phyloP scores from a whole-genome alignment of 2,888 invertebrate genomes.

The Nymphalis polychloros region DNA sequence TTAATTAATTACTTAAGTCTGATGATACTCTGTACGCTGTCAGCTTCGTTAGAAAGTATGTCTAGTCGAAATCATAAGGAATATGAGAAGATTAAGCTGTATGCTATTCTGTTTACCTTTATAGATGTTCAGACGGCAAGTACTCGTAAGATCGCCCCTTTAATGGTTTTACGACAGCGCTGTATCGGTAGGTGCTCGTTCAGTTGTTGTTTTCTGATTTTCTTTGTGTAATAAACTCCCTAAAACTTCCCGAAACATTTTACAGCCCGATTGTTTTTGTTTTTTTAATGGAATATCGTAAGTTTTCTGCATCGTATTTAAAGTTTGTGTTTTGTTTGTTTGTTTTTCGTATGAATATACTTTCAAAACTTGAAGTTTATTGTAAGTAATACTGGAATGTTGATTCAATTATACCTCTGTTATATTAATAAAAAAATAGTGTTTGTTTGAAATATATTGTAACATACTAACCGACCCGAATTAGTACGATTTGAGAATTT shows the following conservation, averaged over 20 bases:
- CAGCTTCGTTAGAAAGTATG: no score
- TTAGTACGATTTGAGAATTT: no score
- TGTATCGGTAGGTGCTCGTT: conserved; percentile 10
- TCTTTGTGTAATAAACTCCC: conserved; percentile 21
- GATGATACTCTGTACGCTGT: no score
- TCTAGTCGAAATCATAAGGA: no score
- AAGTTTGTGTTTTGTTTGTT: conserved; percentile 2
- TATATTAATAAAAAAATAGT: no score
- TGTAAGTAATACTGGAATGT: no score
- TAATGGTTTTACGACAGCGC: conserved; percentile 19
- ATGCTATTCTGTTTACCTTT: not conserved
- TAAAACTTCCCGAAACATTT: conserved; percentile 19
- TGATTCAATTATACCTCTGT: no score
- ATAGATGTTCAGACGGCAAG: not conserved
- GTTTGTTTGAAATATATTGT: no score
- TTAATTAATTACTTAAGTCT: no score
- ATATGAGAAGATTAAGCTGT: no score
- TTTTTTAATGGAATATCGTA: conserved; percentile 10
- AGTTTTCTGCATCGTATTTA: conserved; percentile 4
- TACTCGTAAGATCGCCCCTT: conserved; percentile 6
- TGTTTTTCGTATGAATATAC: not conserved
- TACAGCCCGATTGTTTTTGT: conserved; percentile 13
- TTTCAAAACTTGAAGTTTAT: not conserved
- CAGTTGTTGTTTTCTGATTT: conserved; percentile 25
- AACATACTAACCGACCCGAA: no score